Base-by-base conservation (phyloP, 2,113 vertebrate genomes). In the Argyrosomus japonicus region DNA sequence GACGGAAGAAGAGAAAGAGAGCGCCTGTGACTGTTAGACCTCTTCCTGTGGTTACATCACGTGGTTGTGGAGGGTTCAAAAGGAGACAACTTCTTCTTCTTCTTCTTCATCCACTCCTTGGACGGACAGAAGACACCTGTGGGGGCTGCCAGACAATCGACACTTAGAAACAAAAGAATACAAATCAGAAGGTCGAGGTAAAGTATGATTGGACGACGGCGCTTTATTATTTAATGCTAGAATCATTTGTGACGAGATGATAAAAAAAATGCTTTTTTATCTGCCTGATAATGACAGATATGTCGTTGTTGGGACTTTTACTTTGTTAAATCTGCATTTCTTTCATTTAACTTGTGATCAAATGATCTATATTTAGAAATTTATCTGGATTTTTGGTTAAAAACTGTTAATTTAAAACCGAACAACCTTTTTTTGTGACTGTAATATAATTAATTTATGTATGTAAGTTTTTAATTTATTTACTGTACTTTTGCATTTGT, bases 31-130 rank as follows among this genome's bases (percentile, higher is more conserved):
- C 95, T 95, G 95, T 96, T 96, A 93, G 79, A 95, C 95, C 95
- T 94, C 95, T 96, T 96, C 95, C 95, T 95, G 95, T 96, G 95
- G 95, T 95, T 89, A 57, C 86, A 73, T 90, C 95, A 96, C 94
- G 93, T 96, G 95, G 77, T 50, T 57, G 10, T 15, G 68, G 74
- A 87, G 89, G 89, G 73, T 96, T 96, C 93, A 95, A 95, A 94
- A 95, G 90, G 91, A 92, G 94, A 79, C 89, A 8, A 73, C 89
- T 80, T 71, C 87, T 91, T 91, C 94, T 94, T 88, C 84, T 82
- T 88, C 84, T 82, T 90, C 90, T 83, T 87, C 89, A 87, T 90
- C 93, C 89, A 85, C 89, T 93, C 88, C 87, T 89, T 27, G 84
- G 87, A 92, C 85, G 3, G 61, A 73, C 77, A 45, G 88, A 90